Percentiles rank a stretch among this genome's conserved stretches.
Evolutionary conservation across 2,888 invertebrate genomes (phyloP).

Genomic region (Dysmachus trigonus): DNA sequence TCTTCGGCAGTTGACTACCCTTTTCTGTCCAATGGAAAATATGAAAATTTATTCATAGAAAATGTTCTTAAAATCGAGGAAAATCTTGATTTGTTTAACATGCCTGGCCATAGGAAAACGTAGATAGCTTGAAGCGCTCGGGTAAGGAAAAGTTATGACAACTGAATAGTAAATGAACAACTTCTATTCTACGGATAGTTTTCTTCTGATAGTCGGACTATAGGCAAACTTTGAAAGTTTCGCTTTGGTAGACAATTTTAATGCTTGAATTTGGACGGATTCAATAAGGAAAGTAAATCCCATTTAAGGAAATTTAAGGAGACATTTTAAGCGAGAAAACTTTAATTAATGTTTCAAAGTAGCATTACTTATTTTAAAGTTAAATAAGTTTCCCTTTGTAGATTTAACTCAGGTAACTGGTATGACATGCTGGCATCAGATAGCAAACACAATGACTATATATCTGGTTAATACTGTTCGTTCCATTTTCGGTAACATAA

Average conservation of each 20-base stretch:
- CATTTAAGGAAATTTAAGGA: neutral
- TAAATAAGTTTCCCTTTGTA: neutral
- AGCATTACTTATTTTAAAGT: neutral
- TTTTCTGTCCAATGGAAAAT: neutral
- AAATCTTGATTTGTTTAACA: constrained; percentile 23
- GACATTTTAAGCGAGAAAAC: neutral
- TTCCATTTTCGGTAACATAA: neutral
- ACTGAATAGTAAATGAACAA: constrained; percentile 12
- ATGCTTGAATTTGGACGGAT: neutral
- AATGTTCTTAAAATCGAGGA: constrained; percentile 7
- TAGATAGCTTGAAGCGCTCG: neutral
- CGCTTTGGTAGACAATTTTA: neutral
- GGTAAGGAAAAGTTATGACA: constrained; percentile 21
- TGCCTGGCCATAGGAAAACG: neutral
- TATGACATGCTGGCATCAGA: neutral
- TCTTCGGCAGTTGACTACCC: neutral
- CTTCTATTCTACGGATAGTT: neutral
- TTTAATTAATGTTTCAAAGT: neutral
- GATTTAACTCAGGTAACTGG: neutral
- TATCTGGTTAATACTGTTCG: neutral
- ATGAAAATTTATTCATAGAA: constrained; percentile 33
- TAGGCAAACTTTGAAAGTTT: neutral
- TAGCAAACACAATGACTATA: neutral
- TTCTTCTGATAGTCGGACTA: neutral
- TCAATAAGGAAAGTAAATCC: neutral